Evolutionary conservation across 2,888 invertebrate genomes (phyloP), one percentile per base, ranked within the genome.

Genomic region (Cerastoderma edule): DNA sequence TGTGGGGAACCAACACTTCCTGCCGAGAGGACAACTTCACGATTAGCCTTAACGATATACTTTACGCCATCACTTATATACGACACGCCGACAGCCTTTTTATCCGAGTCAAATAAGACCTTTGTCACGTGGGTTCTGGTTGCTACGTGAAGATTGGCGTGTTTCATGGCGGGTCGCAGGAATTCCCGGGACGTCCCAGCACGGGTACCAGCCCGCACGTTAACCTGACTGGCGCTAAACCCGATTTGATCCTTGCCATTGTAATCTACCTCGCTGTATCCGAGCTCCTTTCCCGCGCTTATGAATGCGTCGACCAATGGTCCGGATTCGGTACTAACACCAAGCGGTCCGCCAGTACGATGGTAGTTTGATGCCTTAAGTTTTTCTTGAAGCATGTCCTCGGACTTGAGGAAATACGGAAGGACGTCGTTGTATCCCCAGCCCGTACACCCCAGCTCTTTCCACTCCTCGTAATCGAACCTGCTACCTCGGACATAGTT

Each of bases 311-410:
- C 30, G 6, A 30, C 27, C 4, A 78, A 22, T 3, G 53, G 27
- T 1, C 22, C 63, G 97, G 97, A 97, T 48, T 66, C 70, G 8
- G 66, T 39, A n/a, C 56, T 67, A 2, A 80, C 76, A 35, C 67
- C 76, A 1, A 80, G 57, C 8, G 71, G 76, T 32, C 80, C 80
- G 1, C 80, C 76, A 39, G 60, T 50, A 27, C 53, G 16, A 63
- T 80, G 80, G 44, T 74, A 80, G 32, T 73, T 67, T 8, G 68
- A 65, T 10, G 33, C 35, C 32, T 76, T 63, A 2, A 74, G 60
- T 10, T 63, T 68, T 16, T 71, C 66, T 28, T 60, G 57, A 2
- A 74, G 60, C 5, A 71, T 72, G 33, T 80, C 77, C 48, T 80
- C 80, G 35, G 76, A 75, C 30, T 80, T 80, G 6, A 80, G 35